A percentile compares a stretch with the other conserved stretches of the same genome.
Evolutionary conservation across 2,113 vertebrate species (phyloP).

Genomic region (Chascanopsetta lugubris): DNA sequence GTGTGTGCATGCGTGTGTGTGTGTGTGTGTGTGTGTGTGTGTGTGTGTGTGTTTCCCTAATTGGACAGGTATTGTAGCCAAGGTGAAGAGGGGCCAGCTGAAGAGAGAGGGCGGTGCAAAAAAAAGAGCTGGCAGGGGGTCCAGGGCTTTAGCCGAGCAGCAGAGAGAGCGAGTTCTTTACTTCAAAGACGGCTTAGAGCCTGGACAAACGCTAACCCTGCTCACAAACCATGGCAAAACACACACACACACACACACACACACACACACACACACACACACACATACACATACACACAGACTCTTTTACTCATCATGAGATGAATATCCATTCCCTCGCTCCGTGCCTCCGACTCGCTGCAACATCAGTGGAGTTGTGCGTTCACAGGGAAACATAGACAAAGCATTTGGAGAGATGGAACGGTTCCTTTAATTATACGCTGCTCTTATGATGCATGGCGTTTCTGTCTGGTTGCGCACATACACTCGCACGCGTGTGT

Average conservation of each 20-base stretch:
- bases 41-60: constrained; percentile 58
- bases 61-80: constrained; percentile 66
- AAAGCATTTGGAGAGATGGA: constrained; percentile 69
- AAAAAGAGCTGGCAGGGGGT: constrained; percentile 55
- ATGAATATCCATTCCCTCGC: constrained; percentile 67
- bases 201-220: constrained; percentile 53
- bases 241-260: constrained; percentile 48
- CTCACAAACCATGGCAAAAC: constrained; percentile 38
- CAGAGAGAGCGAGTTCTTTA: constrained; percentile 55
- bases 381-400: constrained; percentile 72
- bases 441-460: constrained; percentile 63
- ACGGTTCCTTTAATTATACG: constrained; percentile 68
- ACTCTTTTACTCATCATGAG: constrained; percentile 65
- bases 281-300: constrained; percentile 37
- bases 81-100: constrained; percentile 62
- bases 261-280: constrained; percentile 36
- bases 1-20: too few relatives aligned
- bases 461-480: constrained; percentile 56
- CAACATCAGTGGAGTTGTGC: constrained; percentile 56
- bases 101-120: constrained; percentile 30
- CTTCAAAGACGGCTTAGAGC: constrained; percentile 68
- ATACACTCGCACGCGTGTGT: too few relatives aligned
- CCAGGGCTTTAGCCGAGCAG: constrained; percentile 58
- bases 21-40: constrained; percentile 26
- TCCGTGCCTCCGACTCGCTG: constrained; percentile 26